Evolutionary conservation across 2,797 vertebrate species (phyloP).

Genomic region (Lithobates sylvaticus): DNA sequence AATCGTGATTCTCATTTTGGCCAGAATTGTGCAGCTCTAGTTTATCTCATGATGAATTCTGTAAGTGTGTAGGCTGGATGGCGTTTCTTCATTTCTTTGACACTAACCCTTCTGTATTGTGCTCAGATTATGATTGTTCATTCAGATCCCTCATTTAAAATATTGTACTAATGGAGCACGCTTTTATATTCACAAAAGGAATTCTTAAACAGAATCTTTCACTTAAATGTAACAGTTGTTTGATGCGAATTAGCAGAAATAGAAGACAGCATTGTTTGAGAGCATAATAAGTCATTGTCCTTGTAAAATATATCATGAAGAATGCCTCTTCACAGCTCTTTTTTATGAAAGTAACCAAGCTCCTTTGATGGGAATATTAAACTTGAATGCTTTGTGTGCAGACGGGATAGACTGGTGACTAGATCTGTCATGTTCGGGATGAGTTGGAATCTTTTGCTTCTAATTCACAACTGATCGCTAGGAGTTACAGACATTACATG

Average conservation of each 20-base stretch:
- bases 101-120: neutral
- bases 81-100: neutral
- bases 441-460: neutral
- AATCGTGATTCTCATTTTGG: no score
- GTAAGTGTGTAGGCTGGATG: neutral
- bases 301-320: neutral
- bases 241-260: neutral
- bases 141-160: neutral
- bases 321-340: neutral
- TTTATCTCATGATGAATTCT: neutral
- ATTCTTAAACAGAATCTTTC: neutral
- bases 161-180: neutral
- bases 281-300: conserved; percentile 2
- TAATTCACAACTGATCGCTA: conserved; percentile 1
- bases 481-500: neutral
- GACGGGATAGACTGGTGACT: neutral
- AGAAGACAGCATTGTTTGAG: neutral
- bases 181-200: neutral
- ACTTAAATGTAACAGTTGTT: neutral
- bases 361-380: neutral
- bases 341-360: neutral
- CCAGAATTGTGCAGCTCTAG: no score
- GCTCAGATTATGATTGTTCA: neutral
- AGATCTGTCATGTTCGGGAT: neutral
- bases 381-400: neutral